A percentile compares a stretch with the other conserved stretches of the same genome.
Conservation (phyloP, 1,140 invertebrate species). For the Matsumurasca onukii region DNA sequence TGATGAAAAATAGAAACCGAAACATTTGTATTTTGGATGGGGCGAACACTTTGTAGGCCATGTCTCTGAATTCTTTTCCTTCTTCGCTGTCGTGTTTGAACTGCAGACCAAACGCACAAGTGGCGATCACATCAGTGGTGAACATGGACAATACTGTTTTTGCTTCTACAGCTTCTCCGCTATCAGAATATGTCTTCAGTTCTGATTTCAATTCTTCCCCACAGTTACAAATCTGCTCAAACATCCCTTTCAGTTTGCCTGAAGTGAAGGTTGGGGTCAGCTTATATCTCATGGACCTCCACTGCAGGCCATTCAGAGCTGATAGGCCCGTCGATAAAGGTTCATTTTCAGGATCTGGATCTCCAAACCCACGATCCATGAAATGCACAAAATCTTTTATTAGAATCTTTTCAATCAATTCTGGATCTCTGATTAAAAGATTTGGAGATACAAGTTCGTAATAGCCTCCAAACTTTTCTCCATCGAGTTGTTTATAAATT, state of each 20-base stretch:
- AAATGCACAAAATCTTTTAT: constrained; percentile 60
- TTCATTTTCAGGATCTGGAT: constrained; percentile 51
- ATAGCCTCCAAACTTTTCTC: constrained; percentile 42
- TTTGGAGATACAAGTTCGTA: constrained; percentile 51
- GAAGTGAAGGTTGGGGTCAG: constrained; percentile 60
- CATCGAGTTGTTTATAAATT: constrained; percentile 33
- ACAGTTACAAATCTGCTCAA: constrained; percentile 50
- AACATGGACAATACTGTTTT: constrained; percentile 43
- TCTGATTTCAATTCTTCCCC: constrained; percentile 48
- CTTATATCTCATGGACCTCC: constrained; percentile 57
- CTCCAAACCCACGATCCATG: constrained; percentile 48
- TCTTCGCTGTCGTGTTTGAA: neutral
- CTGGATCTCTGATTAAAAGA: too few relatives aligned
- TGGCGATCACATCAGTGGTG: constrained; percentile 61
- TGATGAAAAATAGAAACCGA: neutral
- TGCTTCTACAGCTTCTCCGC: too few relatives aligned
- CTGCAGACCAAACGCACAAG: constrained; percentile 53
- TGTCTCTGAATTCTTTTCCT: neutral
- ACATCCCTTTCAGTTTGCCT: too few relatives aligned
- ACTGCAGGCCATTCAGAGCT: constrained; percentile 49
- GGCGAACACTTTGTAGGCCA: neutral
- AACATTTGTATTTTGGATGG: neutral
- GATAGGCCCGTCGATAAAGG: constrained; percentile 48
- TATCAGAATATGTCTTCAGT: constrained; percentile 23
- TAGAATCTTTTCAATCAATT: constrained; percentile 61